phyloP scores from a whole-genome alignment of 2,113 vertebrate genomes.

The Hucho hucho region DNA sequence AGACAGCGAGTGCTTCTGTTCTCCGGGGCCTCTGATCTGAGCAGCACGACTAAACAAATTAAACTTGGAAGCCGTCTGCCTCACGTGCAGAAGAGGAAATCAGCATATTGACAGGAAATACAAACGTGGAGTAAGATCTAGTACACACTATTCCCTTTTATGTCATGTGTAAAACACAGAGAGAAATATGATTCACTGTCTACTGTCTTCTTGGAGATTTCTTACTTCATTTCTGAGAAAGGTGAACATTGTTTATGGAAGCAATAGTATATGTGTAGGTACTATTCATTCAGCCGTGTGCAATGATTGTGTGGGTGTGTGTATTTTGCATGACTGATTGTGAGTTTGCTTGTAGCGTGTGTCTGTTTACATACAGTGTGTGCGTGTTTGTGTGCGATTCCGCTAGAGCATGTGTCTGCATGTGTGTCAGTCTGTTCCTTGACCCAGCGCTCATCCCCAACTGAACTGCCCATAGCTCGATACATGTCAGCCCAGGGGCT shows the following conservation, averaged over 20 bases:
- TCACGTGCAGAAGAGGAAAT: not conserved
- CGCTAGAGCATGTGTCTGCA: not conserved
- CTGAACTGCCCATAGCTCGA: slow-evolving; percentile 29
- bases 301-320: not conserved
- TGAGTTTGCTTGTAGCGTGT: not conserved
- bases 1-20: not conserved
- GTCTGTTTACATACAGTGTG: not conserved
- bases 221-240: not conserved
- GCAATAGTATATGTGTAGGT: not conserved
- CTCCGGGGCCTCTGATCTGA: not conserved
- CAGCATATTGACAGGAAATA: not conserved
- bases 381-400: not conserved
- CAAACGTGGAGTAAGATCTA: not conserved
- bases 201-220: not conserved
- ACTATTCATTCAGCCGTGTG: not conserved
- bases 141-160: not conserved
- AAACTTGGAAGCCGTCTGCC: not conserved
- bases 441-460: slow-evolving; percentile 26
- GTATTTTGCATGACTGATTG: not conserved
- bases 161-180: not conserved
- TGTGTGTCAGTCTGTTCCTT: slow-evolving; percentile 7
- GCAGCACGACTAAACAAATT: not conserved
- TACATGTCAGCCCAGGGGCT: not conserved
- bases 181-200: not conserved
- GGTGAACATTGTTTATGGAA: not conserved